phyloP scores from a whole-genome alignment of 2,113 vertebrate species.

The Sigmodon hispidus region DNA sequence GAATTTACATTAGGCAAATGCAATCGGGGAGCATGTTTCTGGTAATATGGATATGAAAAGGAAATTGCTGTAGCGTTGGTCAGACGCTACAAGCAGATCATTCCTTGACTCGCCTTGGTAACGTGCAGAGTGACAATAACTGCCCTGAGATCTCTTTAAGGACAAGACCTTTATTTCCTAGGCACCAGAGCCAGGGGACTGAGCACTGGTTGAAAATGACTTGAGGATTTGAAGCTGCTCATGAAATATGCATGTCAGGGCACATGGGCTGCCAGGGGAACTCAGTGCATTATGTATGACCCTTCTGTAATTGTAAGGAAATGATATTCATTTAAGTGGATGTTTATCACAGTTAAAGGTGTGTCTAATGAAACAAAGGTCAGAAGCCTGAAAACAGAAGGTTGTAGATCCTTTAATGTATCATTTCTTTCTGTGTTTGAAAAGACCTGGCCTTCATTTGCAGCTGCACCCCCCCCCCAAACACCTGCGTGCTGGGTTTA shows the following conservation, averaged over 20 bases:
- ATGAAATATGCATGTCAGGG: slow-evolving; percentile 89
- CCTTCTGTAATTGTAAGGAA: slow-evolving; percentile 88
- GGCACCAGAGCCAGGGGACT: slow-evolving; percentile 79
- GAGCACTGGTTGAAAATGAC: slow-evolving; percentile 83
- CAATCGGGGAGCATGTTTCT: slow-evolving; percentile 47
- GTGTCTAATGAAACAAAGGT: slow-evolving; percentile 86
- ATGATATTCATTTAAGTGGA: slow-evolving; percentile 88
- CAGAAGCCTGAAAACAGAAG: slow-evolving; percentile 81
- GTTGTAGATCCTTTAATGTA: slow-evolving; percentile 67
- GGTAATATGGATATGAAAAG: slow-evolving; percentile 64
- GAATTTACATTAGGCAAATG: slow-evolving; percentile 61
- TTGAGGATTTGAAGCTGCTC: slow-evolving; percentile 85
- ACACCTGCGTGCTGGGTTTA: slow-evolving; percentile 72
- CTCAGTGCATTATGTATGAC: slow-evolving; percentile 87
- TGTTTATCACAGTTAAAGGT: slow-evolving; percentile 88
- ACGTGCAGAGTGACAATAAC: slow-evolving; percentile 75
- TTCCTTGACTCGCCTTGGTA: slow-evolving; percentile 77
- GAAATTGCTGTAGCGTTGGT: slow-evolving; percentile 73
- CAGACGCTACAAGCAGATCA: slow-evolving; percentile 71
- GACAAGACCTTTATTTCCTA: slow-evolving; percentile 84
- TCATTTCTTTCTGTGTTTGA: slow-evolving; percentile 77
- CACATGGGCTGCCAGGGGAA: slow-evolving; percentile 84
- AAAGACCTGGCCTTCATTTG: slow-evolving; percentile 74
- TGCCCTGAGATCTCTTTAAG: slow-evolving; percentile 81
- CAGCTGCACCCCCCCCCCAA: neutral